Base-by-base conservation (phyloP, 2,888 invertebrate species). In the Herminia tarsipennalis region DNA sequence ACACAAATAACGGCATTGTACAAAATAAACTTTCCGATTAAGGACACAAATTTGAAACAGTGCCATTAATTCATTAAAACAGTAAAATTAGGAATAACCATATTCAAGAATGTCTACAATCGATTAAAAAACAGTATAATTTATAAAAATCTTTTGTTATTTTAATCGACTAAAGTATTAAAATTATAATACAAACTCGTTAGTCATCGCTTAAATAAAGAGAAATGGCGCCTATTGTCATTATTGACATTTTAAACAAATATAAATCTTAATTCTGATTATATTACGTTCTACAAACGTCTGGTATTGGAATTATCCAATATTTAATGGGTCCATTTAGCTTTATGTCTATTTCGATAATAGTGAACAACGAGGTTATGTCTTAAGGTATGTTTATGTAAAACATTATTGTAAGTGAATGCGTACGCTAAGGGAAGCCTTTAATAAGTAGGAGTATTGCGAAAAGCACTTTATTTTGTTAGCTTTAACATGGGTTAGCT, bases 81-180 rank as follows among this genome's bases (percentile, higher is more conserved):
- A 28, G 32, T 33, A 17, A 44, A 33, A 20, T 33, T 33, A 28
- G 17, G 16, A 44, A 38, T 33, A 37, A 33, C 12, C 6, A 10
- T 27, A 22, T 39, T 20, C 22, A 35, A 39, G 28, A 39, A 38
- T 37, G 30, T 20, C 9, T 28, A 33, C 12, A 24, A 9, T 6
- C 18, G 13, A 38, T 38, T 38, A 45, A 34, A 39, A 45, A 13
- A 29, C 18, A n/a, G n/a, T 18, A 21, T 18, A 16, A 29, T 30
- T 38, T 27, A 0, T 0, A 27, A 18, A 27, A 18, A 13, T 25
- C 12, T 27, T 18, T 12, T 25, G 36, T 18, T n/a, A 12, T 18
- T 2, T 3, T 6, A 18, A 12, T 18, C 12, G 10, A 18, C 22
- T 4, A 29, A 18, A 35, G 34, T n/a, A 1, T 12, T 12, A 9